These are phyloP conservation scores for Hipposideros larvatus DNA, from an alignment of 2,797 vertebrate genomes.

Conservation along the genomic window DNA sequence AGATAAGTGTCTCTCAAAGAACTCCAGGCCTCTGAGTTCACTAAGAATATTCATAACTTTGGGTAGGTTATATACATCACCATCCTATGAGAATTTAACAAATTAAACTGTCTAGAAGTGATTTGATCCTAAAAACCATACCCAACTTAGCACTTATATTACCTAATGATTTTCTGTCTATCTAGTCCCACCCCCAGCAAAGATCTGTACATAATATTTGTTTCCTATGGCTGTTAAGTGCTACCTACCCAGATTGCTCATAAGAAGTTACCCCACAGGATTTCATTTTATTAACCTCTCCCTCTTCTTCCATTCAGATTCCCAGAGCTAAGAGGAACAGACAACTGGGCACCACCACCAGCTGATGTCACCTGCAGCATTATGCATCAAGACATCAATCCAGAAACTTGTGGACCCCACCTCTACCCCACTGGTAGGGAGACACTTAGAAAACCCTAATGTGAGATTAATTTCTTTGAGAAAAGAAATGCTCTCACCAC, in stretches of 20 bases:
- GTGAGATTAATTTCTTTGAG: background rate
- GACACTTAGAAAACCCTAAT: background rate
- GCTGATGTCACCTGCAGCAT: background rate
- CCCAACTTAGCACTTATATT: constrained; percentile 43
- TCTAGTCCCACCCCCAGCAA: background rate
- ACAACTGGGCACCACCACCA: background rate
- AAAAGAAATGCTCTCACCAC: constrained; percentile 33
- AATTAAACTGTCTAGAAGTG: constrained; percentile 39
- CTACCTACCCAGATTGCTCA: background rate
- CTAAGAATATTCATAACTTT: background rate
- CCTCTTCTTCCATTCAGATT: background rate
- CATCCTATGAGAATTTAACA: constrained; percentile 44
- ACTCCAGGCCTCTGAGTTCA: background rate
- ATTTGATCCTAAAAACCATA: constrained; percentile 30
- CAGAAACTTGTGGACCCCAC: background rate
- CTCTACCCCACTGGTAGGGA: background rate
- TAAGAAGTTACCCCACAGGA: background rate
- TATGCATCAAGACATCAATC: constrained; percentile 16
- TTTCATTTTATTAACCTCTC: constrained; percentile 25
- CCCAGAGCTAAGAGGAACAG: background rate
- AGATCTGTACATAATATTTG: background rate
- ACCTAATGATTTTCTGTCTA: constrained; percentile 64
- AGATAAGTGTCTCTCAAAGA: background rate
- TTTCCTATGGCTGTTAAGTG: constrained; percentile 41
- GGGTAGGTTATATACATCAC: constrained; percentile 61